Evolutionary conservation across 1,140 invertebrate genomes (phyloP).

Genomic region (Drosophila kepulauana): DNA sequence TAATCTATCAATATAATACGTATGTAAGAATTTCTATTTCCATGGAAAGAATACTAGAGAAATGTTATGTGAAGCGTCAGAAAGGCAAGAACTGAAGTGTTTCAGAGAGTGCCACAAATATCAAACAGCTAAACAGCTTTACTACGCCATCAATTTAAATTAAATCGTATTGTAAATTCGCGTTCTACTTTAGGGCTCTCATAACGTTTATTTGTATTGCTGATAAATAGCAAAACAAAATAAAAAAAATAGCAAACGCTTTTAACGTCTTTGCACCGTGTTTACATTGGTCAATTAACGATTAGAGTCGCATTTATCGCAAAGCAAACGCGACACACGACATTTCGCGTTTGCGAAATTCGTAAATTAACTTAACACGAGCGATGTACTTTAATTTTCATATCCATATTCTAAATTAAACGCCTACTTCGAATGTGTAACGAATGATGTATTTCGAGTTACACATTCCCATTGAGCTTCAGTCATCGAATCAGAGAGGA

Average conservation of each 20-base stretch:
- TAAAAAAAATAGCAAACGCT: constrained; percentile 14
- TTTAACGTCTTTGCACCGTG: constrained; percentile 34
- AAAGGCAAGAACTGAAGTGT: background rate
- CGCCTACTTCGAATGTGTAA: background rate
- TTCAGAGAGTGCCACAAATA: background rate
- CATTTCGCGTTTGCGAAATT: background rate
- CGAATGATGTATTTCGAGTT: background rate
- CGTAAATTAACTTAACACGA: background rate
- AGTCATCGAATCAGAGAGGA: background rate
- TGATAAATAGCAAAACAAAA: constrained; percentile 15
- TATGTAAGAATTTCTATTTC: constrained; percentile 8
- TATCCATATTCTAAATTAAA: background rate
- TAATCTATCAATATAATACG: constrained; percentile 44
- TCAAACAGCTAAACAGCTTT: background rate
- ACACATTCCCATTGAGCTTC: background rate
- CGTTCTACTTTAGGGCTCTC: constrained; percentile 7
- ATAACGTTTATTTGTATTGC: constrained; percentile 17
- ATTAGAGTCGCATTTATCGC: constrained; percentile 9
- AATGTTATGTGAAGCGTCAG: background rate
- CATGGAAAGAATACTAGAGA: background rate
- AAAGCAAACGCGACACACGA: constrained; percentile 6
- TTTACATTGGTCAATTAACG: constrained; percentile 45
- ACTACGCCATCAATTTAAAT: constrained; percentile 8
- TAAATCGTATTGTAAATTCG: constrained; percentile 28
- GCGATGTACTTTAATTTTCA: background rate